Conservation (phyloP, 2,888 invertebrate species). For the Parnassius mnemosyne region DNA sequence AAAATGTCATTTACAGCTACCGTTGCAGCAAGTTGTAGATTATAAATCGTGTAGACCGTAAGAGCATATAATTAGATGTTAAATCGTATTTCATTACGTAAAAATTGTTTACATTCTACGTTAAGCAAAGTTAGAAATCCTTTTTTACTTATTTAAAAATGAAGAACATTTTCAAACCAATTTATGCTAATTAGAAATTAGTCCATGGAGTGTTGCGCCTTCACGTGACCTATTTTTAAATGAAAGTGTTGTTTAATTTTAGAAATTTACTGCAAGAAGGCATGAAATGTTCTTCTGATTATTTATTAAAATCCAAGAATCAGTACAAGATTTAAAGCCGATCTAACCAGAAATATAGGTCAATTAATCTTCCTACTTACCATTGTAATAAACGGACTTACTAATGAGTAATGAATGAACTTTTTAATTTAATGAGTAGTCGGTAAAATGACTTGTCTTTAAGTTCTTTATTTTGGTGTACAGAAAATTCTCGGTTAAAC, state of each 20-base stretch:
- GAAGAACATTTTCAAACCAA: slow-evolving; percentile 20
- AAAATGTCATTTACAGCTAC: too few species aligned
- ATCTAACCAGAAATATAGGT: slow-evolving; percentile 15
- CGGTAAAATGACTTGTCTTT: too few species aligned
- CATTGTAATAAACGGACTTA: slow-evolving; percentile 24
- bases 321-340: slow-evolving; percentile 7
- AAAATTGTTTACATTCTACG: slow-evolving; percentile 24
- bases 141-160: slow-evolving; percentile 18
- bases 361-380: slow-evolving; percentile 7
- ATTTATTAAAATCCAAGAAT: neutral
- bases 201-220: slow-evolving; percentile 14
- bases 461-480: too few species aligned
- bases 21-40: too few species aligned
- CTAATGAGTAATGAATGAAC: slow-evolving; percentile 25
- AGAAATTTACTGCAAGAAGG: neutral
- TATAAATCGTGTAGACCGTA: too few species aligned
- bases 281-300: neutral
- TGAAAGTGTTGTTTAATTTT: slow-evolving; percentile 6
- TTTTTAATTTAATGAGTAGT: slow-evolving; percentile 6
- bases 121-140: slow-evolving; percentile 24
- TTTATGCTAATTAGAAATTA: slow-evolving; percentile 23
- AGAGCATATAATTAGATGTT: too few species aligned
- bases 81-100: neutral
- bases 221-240: slow-evolving; percentile 20
- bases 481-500: neutral